Percentiles rank a stretch among this genome's conserved stretches.
These are phyloP conservation scores for Acanthosepion lycidas DNA, from an alignment of 2,888 invertebrate genomes.

Conservation along the genomic window DNA sequence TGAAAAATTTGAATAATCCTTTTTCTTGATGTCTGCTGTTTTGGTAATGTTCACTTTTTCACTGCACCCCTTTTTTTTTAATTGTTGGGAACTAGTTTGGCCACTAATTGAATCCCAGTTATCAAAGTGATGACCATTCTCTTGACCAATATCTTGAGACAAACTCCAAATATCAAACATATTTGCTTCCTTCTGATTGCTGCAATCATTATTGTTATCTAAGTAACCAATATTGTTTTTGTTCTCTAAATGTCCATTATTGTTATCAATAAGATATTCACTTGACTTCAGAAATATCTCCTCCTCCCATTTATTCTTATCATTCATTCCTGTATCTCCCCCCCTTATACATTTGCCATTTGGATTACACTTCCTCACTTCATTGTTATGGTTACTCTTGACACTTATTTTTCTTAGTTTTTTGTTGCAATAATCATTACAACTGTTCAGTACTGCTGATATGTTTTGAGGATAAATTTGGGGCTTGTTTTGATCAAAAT, in stretches of 20 bases:
- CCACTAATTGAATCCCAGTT: too few species aligned
- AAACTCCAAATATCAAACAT: constrained; percentile 6
- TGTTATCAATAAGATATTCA: neutral
- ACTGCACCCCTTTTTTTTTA: too few species aligned
- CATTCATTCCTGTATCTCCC: neutral
- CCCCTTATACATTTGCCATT: neutral
- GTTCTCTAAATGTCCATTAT: too few species aligned
- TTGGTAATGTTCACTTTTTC: too few species aligned
- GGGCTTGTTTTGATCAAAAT: too few species aligned
- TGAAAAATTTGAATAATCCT: neutral
- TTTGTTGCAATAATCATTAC: too few species aligned
- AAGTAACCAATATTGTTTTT: neutral
- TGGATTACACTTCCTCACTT: neutral
- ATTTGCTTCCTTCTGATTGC: neutral
- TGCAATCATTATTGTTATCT: neutral
- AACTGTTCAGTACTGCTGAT: too few species aligned
- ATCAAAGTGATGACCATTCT: too few species aligned
- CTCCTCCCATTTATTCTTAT: neutral
- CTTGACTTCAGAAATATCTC: neutral
- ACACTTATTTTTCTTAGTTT: too few species aligned
- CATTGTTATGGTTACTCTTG: neutral
- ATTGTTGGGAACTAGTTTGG: too few species aligned
- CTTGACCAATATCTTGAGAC: neutral
- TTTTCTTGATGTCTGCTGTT: neutral
- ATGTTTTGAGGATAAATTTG: too few species aligned